Evolutionary conservation across 2,888 invertebrate species (phyloP), one percentile per base, ranked within the genome.

Genomic region (Dolichomitus sp.): DNA sequence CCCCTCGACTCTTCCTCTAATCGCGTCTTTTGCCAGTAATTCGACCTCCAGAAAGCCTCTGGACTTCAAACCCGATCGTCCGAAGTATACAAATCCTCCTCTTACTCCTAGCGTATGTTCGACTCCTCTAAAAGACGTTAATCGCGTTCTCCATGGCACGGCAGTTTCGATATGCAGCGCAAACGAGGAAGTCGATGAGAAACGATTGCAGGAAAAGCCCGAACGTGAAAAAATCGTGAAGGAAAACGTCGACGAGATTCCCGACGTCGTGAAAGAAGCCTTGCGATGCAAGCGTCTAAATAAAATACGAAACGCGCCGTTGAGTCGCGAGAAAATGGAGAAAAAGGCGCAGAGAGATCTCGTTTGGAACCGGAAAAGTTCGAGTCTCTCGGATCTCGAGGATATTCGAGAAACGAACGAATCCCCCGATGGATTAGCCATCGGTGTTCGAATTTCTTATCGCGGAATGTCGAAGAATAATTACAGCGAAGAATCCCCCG

Each of bases 101-200:
- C 95, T 96, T 14, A 96, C 96, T 85, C 97, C 97, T 0, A 97
- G 97, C 84, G 96, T 97, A 0, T 97, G 97, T 85, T 97, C 97
- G 0, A 97, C 97, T 0, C 97, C 97, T 0, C 95, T 97, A 95
- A 95, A 96, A 0, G 97, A 97, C 90, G 89, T 93, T 1, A 96
- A 95, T 91, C 97, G 97, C 92, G 95, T 97, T 1, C 90, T 97
- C 6, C 96, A 97, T 87, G 96, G 95, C 11, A 97, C 96, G 81
- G 96, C 96, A 52, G 94, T 97, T 85, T 96, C 97, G 0, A 97
- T 97, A 87, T 97, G 97, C 90, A 95, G 96, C 84, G 95, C 96
- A 0, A 95, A 95, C 61, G 94, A 94, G 27, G 91, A 93, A 77
- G 80, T 85, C 19, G 89, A 89, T 3, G 82, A 86, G 11, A 82